A percentile compares a stretch with the other conserved stretches of the same genome.
Evolutionary conservation across 1,140 invertebrate species (phyloP).

Genomic region (Adelges cooleyi): DNA sequence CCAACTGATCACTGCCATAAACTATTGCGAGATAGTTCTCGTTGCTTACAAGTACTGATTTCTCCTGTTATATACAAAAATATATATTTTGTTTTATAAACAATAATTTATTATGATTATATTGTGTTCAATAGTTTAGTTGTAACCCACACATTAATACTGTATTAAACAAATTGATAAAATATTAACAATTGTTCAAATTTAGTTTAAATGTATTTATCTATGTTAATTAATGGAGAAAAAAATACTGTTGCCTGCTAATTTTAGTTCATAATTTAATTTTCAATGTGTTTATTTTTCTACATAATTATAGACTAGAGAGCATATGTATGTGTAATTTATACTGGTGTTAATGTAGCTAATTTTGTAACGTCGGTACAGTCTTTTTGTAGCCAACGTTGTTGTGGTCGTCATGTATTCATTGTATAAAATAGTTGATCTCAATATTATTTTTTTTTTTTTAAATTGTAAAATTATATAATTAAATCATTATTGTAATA

Average conservation of each 20-base stretch:
- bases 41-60: slow-evolving; percentile 21
- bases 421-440: slow-evolving; percentile 29
- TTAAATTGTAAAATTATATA: slow-evolving; percentile 18
- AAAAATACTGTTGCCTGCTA: too few species aligned
- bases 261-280: too few species aligned
- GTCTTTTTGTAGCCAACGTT: not conserved
- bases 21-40: not conserved
- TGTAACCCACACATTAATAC: not conserved
- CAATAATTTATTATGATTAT: slow-evolving; percentile 2
- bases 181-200: not conserved
- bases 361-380: slow-evolving; percentile 8
- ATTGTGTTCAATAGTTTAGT: slow-evolving; percentile 23
- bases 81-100: slow-evolving; percentile 1
- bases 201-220: not conserved
- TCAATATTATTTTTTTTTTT: slow-evolving; percentile 27
- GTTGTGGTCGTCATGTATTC: slow-evolving; percentile 7
- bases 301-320: slow-evolving; percentile 1
- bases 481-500: slow-evolving; percentile 4
- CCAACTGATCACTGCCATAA: slow-evolving; percentile 23
- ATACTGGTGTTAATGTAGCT: slow-evolving; percentile 15
- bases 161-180: not conserved
- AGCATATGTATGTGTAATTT: too few species aligned
- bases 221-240: too few species aligned
- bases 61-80: not conserved
- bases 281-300: slow-evolving; percentile 5